These are phyloP conservation scores for Aphyosemion australe DNA, from an alignment of 2,113 vertebrate species.

Conservation along the genomic window DNA sequence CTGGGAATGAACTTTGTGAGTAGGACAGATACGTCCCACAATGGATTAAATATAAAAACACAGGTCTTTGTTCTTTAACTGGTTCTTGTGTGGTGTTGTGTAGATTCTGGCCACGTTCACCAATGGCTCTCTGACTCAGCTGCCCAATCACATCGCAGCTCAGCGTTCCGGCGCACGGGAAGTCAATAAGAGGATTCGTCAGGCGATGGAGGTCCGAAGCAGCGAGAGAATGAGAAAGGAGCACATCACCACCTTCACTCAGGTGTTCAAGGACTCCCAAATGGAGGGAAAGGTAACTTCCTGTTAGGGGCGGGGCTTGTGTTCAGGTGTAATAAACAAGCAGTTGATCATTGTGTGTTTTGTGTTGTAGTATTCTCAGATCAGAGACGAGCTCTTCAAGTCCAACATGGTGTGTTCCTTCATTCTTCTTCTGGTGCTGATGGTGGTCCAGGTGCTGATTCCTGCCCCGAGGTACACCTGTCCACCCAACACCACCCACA, in stretches of 20 bases:
- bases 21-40: background rate
- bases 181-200: conserved; percentile 70
- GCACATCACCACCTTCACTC: conserved; percentile 68
- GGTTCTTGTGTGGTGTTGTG: background rate
- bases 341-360: background rate
- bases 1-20: conserved; percentile 70
- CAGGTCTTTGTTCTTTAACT: background rate
- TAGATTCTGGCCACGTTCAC: conserved; percentile 75
- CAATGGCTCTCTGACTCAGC: conserved; percentile 57
- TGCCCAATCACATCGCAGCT: conserved; percentile 54
- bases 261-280: conserved; percentile 72
- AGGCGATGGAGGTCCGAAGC: conserved; percentile 71
- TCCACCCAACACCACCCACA: background rate
- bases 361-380: conserved; percentile 87
- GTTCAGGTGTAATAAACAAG: background rate
- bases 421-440: conserved; percentile 89
- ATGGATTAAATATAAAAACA: background rate
- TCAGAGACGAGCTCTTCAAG: conserved; percentile 95
- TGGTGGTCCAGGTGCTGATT: conserved; percentile 86
- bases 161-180: conserved; percentile 48
- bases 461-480: conserved; percentile 77
- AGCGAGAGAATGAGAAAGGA: conserved; percentile 72
- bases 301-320: background rate
- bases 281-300: conserved; percentile 71
- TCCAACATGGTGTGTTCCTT: conserved; percentile 93